A percentile compares a stretch with the other conserved stretches of the same genome.
These are phyloP conservation scores for Grammatotria lemairii DNA, from an alignment of 2,113 vertebrate species.

Conservation along the genomic window DNA sequence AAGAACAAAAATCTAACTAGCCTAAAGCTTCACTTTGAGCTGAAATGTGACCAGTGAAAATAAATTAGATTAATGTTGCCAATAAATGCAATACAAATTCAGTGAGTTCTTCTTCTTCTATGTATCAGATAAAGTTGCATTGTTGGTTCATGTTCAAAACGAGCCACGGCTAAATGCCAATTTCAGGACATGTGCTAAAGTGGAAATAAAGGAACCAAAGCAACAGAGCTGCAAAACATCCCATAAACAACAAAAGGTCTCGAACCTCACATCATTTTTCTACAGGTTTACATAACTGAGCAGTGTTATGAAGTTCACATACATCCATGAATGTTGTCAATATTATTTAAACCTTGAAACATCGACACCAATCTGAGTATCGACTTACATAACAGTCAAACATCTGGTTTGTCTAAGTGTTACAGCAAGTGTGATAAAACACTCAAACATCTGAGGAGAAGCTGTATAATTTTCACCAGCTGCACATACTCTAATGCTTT, in stretches of 20 bases:
- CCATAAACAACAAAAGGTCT: neutral
- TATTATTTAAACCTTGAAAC: neutral
- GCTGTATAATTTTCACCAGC: constrained; percentile 13
- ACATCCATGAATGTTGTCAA: neutral
- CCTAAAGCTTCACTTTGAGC: neutral
- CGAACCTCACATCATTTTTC: neutral
- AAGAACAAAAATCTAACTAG: neutral
- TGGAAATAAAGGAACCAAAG: neutral
- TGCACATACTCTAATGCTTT: neutral
- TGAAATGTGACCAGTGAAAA: neutral
- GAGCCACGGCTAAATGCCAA: neutral
- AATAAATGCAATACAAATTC: neutral
- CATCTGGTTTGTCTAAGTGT: constrained; percentile 18
- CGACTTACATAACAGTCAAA: neutral
- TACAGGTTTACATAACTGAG: neutral
- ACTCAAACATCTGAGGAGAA: neutral
- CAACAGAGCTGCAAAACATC: neutral
- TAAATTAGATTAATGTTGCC: neutral
- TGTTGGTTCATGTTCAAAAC: neutral
- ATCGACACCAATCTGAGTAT: neutral
- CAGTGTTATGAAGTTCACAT: neutral
- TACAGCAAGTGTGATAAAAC: neutral
- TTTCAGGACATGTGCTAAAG: neutral
- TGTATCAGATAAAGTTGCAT: neutral
- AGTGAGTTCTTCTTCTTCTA: neutral